Evolutionary conservation across 2,888 invertebrate species (phyloP).

Genomic region (Ariolimax columbianus): DNA sequence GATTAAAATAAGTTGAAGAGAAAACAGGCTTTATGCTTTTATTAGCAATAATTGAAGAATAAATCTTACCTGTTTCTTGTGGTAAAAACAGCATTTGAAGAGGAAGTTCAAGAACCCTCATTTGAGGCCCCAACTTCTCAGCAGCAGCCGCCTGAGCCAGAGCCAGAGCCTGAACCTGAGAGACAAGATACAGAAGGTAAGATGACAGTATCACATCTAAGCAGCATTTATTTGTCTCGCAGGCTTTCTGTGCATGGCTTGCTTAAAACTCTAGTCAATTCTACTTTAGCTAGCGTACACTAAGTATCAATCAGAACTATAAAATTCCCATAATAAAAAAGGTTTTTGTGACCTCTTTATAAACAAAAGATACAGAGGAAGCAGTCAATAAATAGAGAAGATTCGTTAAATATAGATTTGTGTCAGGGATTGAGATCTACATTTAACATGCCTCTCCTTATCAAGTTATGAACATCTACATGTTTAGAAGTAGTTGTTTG

Average conservation of each 20-base stretch:
- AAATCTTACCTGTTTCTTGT: no score
- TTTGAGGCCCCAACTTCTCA: background rate
- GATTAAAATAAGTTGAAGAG: no score
- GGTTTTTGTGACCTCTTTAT: no score
- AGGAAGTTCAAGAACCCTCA: constrained; percentile 3
- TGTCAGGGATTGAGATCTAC: background rate
- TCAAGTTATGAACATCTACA: no score
- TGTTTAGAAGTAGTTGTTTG: background rate
- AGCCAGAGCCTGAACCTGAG: constrained; percentile 12
- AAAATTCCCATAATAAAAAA: no score
- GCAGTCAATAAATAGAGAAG: no score
- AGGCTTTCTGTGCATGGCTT: background rate
- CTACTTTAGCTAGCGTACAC: background rate
- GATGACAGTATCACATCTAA: background rate
- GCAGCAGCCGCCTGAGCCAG: constrained; percentile 15
- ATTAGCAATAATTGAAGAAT: no score
- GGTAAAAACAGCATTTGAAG: background rate
- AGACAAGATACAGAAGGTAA: constrained; percentile 37
- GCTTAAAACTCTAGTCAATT: background rate
- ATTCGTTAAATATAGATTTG: no score
- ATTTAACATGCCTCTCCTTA: background rate
- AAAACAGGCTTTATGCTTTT: no score
- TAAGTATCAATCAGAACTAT: no score
- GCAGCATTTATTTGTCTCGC: background rate
- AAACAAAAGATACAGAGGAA: background rate